These are phyloP conservation scores for Isurus oxyrinchus DNA, from an alignment of 2,113 vertebrate genomes.

Conservation along the genomic window DNA sequence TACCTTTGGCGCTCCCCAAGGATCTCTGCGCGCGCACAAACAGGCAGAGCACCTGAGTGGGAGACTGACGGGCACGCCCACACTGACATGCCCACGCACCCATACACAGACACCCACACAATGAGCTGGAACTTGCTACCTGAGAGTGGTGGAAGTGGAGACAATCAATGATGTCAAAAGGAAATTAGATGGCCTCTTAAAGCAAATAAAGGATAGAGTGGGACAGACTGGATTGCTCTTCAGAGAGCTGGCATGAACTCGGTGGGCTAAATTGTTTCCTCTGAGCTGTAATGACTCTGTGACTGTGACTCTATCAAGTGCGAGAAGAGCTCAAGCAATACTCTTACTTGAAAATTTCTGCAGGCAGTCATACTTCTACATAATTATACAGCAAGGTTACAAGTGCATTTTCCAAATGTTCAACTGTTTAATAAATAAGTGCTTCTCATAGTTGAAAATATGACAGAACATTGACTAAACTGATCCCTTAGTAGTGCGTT, in stretches of 20 bases:
- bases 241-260: neutral
- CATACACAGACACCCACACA: neutral
- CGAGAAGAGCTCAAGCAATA: neutral
- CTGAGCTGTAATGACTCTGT: neutral
- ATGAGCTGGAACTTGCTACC: neutral
- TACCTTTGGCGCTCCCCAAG: neutral
- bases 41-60: no score
- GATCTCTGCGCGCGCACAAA: no score
- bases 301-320: neutral
- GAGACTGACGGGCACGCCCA: no score
- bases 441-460: neutral
- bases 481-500: neutral
- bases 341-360: neutral
- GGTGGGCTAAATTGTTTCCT: neutral
- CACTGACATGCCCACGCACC: no score
- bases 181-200: neutral
- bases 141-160: neutral
- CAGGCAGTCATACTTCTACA: neutral
- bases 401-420: neutral
- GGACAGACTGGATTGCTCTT: neutral
- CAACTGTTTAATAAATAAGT: neutral
- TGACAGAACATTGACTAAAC: neutral
- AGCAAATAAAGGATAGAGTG: neutral
- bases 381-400: neutral
- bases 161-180: neutral